Evolutionary conservation across 2,888 invertebrate genomes (phyloP).

Genomic region (Petrolisthes manimaculis): DNA sequence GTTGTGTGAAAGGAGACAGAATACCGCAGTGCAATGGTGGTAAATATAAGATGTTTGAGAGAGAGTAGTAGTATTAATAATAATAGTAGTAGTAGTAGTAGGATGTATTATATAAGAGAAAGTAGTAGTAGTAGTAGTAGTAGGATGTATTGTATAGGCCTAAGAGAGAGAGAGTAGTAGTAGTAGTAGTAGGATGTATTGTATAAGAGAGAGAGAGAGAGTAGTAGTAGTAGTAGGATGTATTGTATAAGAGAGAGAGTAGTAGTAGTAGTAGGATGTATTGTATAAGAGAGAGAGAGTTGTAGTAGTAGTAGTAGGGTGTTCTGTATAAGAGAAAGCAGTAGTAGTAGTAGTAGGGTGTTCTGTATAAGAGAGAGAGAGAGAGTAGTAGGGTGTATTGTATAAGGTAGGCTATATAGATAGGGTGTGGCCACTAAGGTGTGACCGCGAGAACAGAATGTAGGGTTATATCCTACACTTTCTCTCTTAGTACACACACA

Average conservation of each 20-base stretch:
- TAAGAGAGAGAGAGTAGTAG: not conserved
- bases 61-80: not conserved
- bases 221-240: not conserved
- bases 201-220: not conserved
- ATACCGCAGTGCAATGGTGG: too few relatives aligned
- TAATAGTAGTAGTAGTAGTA: not conserved
- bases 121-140: not conserved
- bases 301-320: not conserved
- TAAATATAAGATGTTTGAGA: not conserved
- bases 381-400: not conserved
- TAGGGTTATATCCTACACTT: not conserved
- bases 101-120: not conserved
- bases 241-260: not conserved
- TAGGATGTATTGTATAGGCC: not conserved
- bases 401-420: not conserved
- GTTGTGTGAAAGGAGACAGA: too few relatives aligned
- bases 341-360: too few relatives aligned
- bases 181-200: not conserved
- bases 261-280: not conserved
- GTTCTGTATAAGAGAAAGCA: too few relatives aligned
- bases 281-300: not conserved
- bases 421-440: not conserved
- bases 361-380: not conserved
- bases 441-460: not conserved
- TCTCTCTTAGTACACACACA: too few relatives aligned